Percentiles rank a stretch among this genome's conserved stretches.
These are phyloP conservation scores for Ectemnius lituratus DNA, from an alignment of 2,888 invertebrate species.

Conservation along the genomic window DNA sequence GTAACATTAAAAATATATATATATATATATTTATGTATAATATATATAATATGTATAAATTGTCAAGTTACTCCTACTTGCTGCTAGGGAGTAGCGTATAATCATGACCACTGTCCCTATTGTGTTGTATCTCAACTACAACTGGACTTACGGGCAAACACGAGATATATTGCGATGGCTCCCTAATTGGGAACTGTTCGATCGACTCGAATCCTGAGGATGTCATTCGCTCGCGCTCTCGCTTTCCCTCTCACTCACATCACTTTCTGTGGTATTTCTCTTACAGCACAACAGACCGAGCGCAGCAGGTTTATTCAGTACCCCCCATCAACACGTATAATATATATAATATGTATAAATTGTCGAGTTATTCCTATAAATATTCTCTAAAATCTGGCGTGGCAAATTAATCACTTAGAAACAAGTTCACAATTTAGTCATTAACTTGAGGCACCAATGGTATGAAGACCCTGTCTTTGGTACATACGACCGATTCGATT, in stretches of 20 bases:
- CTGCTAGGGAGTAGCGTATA: conserved; percentile 1
- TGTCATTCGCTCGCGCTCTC: no score
- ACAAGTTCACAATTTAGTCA: conserved; percentile 72
- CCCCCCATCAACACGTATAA: conserved; percentile 36
- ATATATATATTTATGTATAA: conserved; percentile 57
- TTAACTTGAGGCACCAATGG: conserved; percentile 78
- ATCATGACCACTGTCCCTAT: background rate
- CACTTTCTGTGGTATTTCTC: no score
- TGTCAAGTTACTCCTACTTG: conserved; percentile 71
- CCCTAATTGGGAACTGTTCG: no score
- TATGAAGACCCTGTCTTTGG: conserved; percentile 78
- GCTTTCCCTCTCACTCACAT: no score
- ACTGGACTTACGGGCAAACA: no score
- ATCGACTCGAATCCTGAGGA: no score
- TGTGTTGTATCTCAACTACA: background rate
- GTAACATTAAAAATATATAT: conserved; percentile 77
- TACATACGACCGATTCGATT: conserved; percentile 77
- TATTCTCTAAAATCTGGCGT: conserved; percentile 76
- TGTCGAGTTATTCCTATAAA: conserved; percentile 76
- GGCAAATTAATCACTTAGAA: conserved; percentile 76
- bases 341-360: conserved; percentile 75
- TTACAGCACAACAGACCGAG: no score
- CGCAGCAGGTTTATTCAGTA: background rate
- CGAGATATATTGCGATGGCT: no score
- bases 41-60: conserved; percentile 75